Base-by-base conservation (phyloP, 2,888 invertebrate genomes). In the Lasioglossum oenotherae region DNA sequence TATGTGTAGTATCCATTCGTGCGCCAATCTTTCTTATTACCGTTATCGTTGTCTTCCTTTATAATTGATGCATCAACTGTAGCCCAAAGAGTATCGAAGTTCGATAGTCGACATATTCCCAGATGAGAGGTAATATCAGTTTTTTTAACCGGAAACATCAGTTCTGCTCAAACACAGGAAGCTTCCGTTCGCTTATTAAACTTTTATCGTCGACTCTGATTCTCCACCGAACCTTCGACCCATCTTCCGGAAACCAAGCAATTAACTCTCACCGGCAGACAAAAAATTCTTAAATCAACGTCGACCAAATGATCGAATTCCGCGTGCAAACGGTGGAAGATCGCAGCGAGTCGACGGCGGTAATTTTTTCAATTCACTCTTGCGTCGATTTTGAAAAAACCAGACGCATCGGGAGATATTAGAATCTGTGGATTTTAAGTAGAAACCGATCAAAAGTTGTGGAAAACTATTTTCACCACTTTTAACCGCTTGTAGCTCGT, bases 261-360 rank as follows among this genome's bases (percentile, higher is more conserved):
- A 69, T 64, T 38, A 69, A 10, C 35, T 38, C 23, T 31, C 23
- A 5, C 8, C 64, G 1, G 0, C 31, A 8, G 31, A 8, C 16
- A 31, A 64, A 64, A 64, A 31, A 31, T 16, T 64, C 64, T 31
- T 19, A 31, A 64, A 31, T 19, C 38, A 71, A 41, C 35, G 5
- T 4, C 41, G 19, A 10, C n/a, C 71, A n/a, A 41, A n/a, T 12
- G 74, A 81, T 75, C 16, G 74, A 69, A 53, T 74, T 41, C 74
- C 44, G 27, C 57, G 53, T 35, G 46, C 16, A 67, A 60, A 69
- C 81, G 41, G 12, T n/a, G 19, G 31, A n/a, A n/a, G 71, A 60
- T 27, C n/a, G 44, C 23, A 72, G 53, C 23, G 16, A 14, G 41
- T 57, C 35, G 80, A 71, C 78, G 74, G 78, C 74, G 69, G 78